Conservation (phyloP, 2,797 vertebrate species). For the Tokudaia tokunoshimensis region DNA sequence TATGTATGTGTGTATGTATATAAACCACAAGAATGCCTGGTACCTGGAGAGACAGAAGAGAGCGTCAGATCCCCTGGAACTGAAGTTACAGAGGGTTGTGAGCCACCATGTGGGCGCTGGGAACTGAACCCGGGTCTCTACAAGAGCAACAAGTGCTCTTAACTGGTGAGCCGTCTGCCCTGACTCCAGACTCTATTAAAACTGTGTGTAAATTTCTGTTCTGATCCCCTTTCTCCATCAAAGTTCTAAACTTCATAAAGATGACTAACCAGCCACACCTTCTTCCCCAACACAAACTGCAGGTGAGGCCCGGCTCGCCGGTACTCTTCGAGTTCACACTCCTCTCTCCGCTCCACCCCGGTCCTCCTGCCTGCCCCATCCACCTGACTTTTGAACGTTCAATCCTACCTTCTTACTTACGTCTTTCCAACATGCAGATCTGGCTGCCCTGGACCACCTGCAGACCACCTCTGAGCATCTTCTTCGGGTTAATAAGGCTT, state of each 20-base stretch:
- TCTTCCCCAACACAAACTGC: background rate
- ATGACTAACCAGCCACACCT: background rate
- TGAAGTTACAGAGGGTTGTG: background rate
- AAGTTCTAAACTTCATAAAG: background rate
- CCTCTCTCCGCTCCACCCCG: fast-evolving
- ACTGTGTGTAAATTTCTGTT: background rate
- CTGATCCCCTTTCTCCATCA: background rate
- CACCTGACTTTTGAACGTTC: background rate
- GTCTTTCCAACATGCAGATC: background rate
- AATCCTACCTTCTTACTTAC: background rate
- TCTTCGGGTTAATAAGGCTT: background rate
- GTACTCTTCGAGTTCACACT: fast-evolving
- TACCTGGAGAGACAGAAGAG: background rate
- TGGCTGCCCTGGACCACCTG: background rate
- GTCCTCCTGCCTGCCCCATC: too few relatives aligned
- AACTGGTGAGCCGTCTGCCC: background rate
- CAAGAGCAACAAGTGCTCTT: background rate
- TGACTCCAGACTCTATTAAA: background rate
- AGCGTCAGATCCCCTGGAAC: background rate
- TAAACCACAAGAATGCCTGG: background rate
- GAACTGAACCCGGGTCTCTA: background rate
- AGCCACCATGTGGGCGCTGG: background rate
- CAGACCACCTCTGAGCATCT: background rate
- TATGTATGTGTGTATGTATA: background rate
- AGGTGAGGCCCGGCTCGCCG: fast-evolving